Evolutionary conservation across 1,140 invertebrate species (phyloP).

Genomic region (Watersipora subatra): DNA sequence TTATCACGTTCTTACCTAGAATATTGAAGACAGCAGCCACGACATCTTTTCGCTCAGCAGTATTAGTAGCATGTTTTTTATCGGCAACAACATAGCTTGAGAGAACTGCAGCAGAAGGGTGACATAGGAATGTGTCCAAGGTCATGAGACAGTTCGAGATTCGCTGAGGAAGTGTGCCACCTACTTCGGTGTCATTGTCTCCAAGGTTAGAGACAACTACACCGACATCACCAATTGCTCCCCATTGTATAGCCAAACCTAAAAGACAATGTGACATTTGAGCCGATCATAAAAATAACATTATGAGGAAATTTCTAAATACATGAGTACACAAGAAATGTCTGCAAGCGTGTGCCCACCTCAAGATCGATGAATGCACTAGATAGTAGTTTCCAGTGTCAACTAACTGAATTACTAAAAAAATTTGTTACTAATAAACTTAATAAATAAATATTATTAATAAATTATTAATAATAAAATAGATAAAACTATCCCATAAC

Average conservation of each 20-base stretch:
- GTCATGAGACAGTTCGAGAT: constrained; percentile 72
- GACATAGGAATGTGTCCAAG: constrained; percentile 75
- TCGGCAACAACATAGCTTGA: constrained; percentile 60
- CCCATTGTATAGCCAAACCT: constrained; percentile 84
- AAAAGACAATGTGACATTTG: constrained; percentile 8
- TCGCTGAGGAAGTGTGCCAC: constrained; percentile 80
- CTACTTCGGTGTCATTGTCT: constrained; percentile 75
- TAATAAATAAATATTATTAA: no score
- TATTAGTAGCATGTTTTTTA: constrained; percentile 46
- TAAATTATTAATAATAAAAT: no score
- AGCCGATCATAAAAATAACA: neutral
- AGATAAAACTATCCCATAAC: no score
- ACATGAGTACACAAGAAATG: neutral
- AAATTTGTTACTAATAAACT: no score
- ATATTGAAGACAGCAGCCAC: constrained; percentile 35
- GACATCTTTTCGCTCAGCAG: constrained; percentile 17
- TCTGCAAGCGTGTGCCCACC: neutral
- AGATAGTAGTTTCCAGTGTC: no score
- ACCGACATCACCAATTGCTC: constrained; percentile 91
- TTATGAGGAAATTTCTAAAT: neutral
- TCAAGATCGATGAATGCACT: no score
- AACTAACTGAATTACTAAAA: no score
- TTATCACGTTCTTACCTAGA: constrained; percentile 32
- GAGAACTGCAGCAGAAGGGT: constrained; percentile 62
- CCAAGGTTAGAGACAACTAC: constrained; percentile 73